phyloP scores from a whole-genome alignment of 37 sponge, comb jelly and placozoan genomes.

The Spongia lamella region DNA sequence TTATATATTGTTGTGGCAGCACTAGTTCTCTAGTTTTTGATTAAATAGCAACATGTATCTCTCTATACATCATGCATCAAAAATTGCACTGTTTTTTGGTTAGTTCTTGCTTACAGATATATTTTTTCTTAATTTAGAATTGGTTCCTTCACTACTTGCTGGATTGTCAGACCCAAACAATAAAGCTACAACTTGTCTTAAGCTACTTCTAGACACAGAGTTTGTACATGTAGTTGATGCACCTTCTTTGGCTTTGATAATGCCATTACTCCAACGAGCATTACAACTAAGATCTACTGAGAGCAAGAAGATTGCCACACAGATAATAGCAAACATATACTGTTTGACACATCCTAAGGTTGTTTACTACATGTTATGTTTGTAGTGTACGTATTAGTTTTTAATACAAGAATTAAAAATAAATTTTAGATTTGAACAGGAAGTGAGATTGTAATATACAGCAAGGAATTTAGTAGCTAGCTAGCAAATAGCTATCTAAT shows the following conservation, averaged over 20 bases:
- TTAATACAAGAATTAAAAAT: too few relatives aligned
- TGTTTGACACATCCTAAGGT: slow-evolving; percentile 90
- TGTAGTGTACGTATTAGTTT: too few relatives aligned
- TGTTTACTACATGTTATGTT: too few relatives aligned
- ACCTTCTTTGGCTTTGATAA: slow-evolving; percentile 97
- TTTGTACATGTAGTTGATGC: slow-evolving; percentile 97
- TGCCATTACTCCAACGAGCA: slow-evolving; percentile 88
- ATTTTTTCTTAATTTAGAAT: too few relatives aligned
- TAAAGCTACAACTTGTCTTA: slow-evolving; percentile 76
- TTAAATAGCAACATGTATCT: background rate
- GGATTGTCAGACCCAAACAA: slow-evolving; percentile 81
- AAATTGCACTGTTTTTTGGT: too few relatives aligned
- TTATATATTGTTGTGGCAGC: too few relatives aligned
- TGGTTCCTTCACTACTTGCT: slow-evolving; percentile 81
- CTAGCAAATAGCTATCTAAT: too few relatives aligned
- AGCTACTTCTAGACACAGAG: slow-evolving; percentile 85
- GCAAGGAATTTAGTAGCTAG: too few relatives aligned
- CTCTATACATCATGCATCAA: background rate
- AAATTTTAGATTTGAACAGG: too few relatives aligned
- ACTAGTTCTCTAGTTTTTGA: too few relatives aligned
- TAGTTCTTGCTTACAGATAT: too few relatives aligned
- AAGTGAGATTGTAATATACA: too few relatives aligned
- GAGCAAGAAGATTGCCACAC: slow-evolving; percentile 94
- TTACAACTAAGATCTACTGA: slow-evolving; percentile 91
- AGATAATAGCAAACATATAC: slow-evolving; percentile 96